phyloP scores from a whole-genome alignment of 2,888 invertebrate species.

The Drosophila incognita region DNA sequence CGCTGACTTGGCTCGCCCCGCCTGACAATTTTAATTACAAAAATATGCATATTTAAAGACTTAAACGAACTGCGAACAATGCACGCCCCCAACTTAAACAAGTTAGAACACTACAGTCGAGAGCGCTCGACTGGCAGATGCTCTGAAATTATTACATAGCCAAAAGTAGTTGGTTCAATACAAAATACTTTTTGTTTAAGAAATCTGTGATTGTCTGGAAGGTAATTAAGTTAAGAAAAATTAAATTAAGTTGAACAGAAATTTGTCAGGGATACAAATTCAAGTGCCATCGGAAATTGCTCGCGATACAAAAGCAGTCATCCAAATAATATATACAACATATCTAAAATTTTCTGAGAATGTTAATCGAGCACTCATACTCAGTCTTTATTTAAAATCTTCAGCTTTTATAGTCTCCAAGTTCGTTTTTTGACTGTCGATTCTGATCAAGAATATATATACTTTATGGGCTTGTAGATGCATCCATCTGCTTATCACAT shows the following conservation, averaged over 20 bases:
- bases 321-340: too few species aligned
- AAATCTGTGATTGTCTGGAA: neutral
- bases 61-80: conserved; percentile 53
- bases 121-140: neutral
- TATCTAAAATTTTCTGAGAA: neutral
- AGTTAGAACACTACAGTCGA: neutral
- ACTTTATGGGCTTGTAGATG: neutral
- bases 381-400: neutral
- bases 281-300: too few species aligned
- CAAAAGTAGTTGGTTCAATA: neutral
- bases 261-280: too few species aligned
- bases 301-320: too few species aligned
- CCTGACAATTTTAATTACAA: conserved; percentile 72
- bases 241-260: too few species aligned
- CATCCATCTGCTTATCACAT: neutral
- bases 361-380: neutral
- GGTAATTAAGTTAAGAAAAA: too few species aligned
- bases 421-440: neutral
- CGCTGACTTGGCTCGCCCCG: conserved; percentile 58
- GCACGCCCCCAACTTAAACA: conserved; percentile 35
- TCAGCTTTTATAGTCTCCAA: neutral
- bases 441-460: neutral
- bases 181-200: neutral
- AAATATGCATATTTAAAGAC: conserved; percentile 76
- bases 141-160: neutral